Evolutionary conservation across 2,113 vertebrate species (phyloP).

Genomic region (Pomatostomus ruficeps): DNA sequence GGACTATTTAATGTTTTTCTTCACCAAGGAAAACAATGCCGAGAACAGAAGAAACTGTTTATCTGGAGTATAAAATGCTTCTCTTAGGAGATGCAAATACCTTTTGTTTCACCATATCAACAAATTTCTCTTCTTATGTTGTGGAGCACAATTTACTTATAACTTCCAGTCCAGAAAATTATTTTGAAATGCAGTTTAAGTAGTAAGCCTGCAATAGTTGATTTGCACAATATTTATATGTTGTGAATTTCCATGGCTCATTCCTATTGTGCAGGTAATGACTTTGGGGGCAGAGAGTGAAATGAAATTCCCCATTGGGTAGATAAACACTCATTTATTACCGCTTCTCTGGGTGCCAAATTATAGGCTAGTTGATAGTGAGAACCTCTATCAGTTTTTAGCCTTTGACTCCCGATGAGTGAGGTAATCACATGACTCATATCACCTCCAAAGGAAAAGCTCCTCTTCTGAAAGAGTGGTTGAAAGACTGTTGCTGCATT

Average conservation of each 20-base stretch:
- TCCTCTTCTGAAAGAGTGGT: not conserved
- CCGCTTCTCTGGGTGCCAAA: slow-evolving; percentile 32
- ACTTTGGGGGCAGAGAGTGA: not conserved
- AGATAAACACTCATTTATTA: slow-evolving; percentile 28
- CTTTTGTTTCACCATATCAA: not conserved
- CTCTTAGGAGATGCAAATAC: not conserved
- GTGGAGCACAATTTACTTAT: not conserved
- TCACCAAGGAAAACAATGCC: not conserved
- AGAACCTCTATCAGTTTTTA: slow-evolving; percentile 25
- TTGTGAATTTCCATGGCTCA: not conserved
- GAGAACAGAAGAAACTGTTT: not conserved
- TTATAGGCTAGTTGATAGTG: slow-evolving; percentile 31
- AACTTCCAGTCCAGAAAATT: not conserved
- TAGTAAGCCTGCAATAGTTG: not conserved
- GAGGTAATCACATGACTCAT: slow-evolving; percentile 12
- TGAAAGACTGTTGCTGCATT: slow-evolving; percentile 39
- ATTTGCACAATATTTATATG: too few species aligned
- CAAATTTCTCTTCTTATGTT: not conserved
- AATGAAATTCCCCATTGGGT: slow-evolving; percentile 22
- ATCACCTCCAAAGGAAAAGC: not conserved
- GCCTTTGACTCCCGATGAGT: slow-evolving; percentile 25
- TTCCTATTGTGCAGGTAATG: slow-evolving; percentile 17
- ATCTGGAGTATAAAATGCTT: not conserved
- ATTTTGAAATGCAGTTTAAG: not conserved
- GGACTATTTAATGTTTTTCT: not conserved